A percentile compares a stretch with the other conserved stretches of the same genome.
Conservation (phyloP, 2,113 vertebrate genomes). For the Trematomus loennbergii region DNA sequence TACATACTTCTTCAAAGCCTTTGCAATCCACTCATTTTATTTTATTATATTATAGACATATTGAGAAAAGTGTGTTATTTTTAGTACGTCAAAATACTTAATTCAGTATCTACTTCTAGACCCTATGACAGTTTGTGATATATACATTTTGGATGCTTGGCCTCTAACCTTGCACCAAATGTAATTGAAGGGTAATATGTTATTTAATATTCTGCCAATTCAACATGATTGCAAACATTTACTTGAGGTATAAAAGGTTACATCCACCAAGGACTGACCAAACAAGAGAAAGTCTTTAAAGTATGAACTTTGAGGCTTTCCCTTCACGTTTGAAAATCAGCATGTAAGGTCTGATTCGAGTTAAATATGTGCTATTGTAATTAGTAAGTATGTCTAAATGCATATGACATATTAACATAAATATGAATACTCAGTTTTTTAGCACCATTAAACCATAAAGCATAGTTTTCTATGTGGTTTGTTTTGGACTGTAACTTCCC, state of each 20-base stretch:
- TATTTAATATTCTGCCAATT: no score
- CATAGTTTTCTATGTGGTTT: background rate
- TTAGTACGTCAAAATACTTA: background rate
- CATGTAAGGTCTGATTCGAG: background rate
- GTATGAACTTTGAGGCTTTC: no score
- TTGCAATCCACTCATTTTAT: background rate
- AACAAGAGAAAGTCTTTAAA: no score
- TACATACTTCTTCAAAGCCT: background rate
- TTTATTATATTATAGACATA: background rate
- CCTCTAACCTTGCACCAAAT: no score
- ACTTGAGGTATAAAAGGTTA: no score
- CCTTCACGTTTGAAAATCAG: no score
- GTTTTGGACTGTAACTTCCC: background rate
- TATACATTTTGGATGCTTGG: background rate
- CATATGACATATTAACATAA: background rate
- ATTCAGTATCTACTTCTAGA: background rate
- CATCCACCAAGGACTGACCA: no score
- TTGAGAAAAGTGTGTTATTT: background rate
- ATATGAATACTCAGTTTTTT: background rate
- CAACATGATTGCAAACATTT: no score
- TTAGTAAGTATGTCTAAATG: background rate
- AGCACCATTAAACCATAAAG: background rate
- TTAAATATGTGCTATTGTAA: no score
- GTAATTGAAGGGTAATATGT: no score
- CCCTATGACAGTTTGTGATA: background rate